A percentile compares a stretch with the other conserved stretches of the same genome.
These are phyloP conservation scores for Drosophila suzukii DNA, from an alignment of 1,140 invertebrate species.

Conservation along the genomic window DNA sequence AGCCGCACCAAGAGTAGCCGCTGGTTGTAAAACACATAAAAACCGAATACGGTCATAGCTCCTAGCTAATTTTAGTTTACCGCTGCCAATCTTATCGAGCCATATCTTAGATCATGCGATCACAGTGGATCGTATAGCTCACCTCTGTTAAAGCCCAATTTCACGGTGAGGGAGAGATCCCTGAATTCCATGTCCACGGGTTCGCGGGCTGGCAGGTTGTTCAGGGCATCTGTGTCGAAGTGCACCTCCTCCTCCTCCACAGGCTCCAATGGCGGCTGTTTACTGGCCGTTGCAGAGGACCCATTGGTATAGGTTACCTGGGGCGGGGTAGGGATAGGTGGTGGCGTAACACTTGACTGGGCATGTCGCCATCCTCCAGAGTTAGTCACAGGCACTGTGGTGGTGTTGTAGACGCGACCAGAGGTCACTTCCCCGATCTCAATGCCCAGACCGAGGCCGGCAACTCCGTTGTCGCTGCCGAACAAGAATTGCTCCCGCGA, in stretches of 20 bases:
- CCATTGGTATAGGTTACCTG: slow-evolving; percentile 30
- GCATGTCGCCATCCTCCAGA: slow-evolving; percentile 48
- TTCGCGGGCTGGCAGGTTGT: slow-evolving; percentile 85
- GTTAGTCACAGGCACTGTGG: slow-evolving; percentile 71
- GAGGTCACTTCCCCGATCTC: slow-evolving; percentile 53
- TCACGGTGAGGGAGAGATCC: slow-evolving; percentile 89
- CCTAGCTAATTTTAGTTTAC: slow-evolving; percentile 27
- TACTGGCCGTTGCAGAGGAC: slow-evolving; percentile 2
- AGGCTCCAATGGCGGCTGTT: slow-evolving; percentile 46
- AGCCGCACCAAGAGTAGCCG: slow-evolving; percentile 52
- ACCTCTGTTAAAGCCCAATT: slow-evolving; percentile 90
- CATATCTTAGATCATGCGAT: slow-evolving; percentile 65
- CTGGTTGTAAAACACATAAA: slow-evolving; percentile 31
- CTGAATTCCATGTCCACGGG: slow-evolving; percentile 90
- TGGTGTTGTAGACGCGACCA: slow-evolving; percentile 70
- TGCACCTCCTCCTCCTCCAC: slow-evolving; percentile 63
- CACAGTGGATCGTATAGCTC: slow-evolving; percentile 35
- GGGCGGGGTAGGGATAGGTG: slow-evolving; percentile 17
- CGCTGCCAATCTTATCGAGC: slow-evolving; percentile 38
- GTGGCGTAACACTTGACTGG: slow-evolving; percentile 17
- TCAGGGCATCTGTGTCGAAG: slow-evolving; percentile 73
- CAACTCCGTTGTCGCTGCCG: slow-evolving; percentile 49
- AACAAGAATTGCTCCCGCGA: slow-evolving; percentile 75
- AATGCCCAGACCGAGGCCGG: slow-evolving; percentile 69
- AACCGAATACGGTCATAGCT: slow-evolving; percentile 42